Conservation (phyloP, 2,113 vertebrate species). For the Shinisaurus crocodilurus region DNA sequence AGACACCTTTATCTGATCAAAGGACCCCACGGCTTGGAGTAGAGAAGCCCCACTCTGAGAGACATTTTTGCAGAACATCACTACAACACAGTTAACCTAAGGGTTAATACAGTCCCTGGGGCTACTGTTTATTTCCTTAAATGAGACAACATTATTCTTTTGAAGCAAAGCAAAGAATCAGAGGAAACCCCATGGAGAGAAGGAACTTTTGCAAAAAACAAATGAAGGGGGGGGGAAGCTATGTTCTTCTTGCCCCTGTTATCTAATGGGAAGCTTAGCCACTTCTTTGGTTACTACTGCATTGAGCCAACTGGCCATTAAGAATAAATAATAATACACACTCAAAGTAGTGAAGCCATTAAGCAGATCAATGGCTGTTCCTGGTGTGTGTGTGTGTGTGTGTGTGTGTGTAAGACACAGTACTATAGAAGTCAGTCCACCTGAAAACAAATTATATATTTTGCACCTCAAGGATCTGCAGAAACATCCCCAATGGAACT, state of each 20-base stretch:
- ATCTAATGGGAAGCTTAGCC: neutral
- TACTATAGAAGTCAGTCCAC: neutral
- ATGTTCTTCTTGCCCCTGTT: neutral
- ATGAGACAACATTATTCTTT: neutral
- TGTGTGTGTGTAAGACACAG: neutral
- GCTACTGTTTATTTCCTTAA: neutral
- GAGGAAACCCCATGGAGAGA: neutral
- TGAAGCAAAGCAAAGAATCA: neutral
- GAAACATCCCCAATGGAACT: neutral
- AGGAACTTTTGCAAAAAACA: neutral
- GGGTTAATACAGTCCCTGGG: neutral
- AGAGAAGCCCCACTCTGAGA: neutral
- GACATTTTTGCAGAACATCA: neutral
- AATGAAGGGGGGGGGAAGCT: neutral
- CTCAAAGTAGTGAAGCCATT: neutral
- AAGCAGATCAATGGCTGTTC: constrained; percentile 10
- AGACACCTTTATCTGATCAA: neutral
- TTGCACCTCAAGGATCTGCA: neutral
- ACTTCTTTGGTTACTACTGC: neutral
- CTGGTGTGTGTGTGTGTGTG: neutral
- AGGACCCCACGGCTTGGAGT: neutral
- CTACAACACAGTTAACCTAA: neutral
- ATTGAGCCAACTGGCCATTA: neutral
- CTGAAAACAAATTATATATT: neutral
- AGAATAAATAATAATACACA: neutral